These are phyloP conservation scores for Tenthredo scrophulariae DNA, from an alignment of 2,888 invertebrate genomes.

Conservation along the genomic window DNA sequence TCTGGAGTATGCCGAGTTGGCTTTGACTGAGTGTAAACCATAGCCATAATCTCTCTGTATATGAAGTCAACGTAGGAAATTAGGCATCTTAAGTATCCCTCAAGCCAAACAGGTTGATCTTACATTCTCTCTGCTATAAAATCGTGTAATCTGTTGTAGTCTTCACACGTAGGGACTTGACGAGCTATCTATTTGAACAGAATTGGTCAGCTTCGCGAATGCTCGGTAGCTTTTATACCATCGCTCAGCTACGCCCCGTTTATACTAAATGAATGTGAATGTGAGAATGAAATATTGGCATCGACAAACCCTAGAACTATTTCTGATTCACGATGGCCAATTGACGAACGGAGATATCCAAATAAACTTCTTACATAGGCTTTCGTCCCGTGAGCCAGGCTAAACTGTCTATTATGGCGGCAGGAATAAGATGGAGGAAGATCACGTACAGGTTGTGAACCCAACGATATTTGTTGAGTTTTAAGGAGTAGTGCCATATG, in stretches of 20 bases:
- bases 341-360: background rate
- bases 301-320: background rate
- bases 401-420: slow-evolving; percentile 80
- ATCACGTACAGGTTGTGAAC: slow-evolving; percentile 80
- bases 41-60: no score
- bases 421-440: slow-evolving; percentile 82
- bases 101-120: background rate
- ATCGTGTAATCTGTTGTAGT: background rate
- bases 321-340: background rate
- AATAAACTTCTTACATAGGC: slow-evolving; percentile 80
- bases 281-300: background rate
- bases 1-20: no score
- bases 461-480: slow-evolving; percentile 80
- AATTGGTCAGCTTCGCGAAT: background rate
- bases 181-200: background rate
- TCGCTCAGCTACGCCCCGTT: background rate
- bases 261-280: background rate
- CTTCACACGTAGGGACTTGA: background rate
- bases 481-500: slow-evolving; percentile 84
- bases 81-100: background rate
- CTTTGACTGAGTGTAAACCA: no score
- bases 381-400: slow-evolving; percentile 80
- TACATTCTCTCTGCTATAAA: background rate
- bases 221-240: background rate
- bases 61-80: slow-evolving; percentile 56